These are phyloP conservation scores for Arctia plantaginis DNA, from an alignment of 2,888 invertebrate genomes.

Conservation along the genomic window DNA sequence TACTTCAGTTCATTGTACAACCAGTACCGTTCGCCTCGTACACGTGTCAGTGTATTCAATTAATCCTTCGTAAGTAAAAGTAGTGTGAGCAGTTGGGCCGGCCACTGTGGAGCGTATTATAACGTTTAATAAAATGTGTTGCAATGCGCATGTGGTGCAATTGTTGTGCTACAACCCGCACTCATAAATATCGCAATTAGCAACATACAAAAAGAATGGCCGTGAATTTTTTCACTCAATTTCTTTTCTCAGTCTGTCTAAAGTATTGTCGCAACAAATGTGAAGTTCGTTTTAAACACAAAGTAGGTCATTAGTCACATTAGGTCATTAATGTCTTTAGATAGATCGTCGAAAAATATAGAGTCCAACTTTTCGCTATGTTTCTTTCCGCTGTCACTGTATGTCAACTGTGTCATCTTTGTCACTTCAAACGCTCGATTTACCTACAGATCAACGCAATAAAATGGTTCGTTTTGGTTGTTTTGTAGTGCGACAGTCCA, in stretches of 20 bases:
- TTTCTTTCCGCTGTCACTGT: neutral
- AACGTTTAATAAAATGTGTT: neutral
- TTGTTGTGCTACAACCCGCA: neutral
- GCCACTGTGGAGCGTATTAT: neutral
- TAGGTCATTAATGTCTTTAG: too few species aligned
- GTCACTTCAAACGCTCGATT: too few species aligned
- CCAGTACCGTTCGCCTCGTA: neutral
- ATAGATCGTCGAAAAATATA: too few species aligned
- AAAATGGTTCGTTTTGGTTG: too few species aligned
- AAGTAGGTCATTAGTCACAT: neutral
- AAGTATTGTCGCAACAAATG: neutral
- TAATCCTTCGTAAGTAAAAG: conserved; percentile 1
- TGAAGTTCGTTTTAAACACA: neutral
- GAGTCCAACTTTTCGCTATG: neutral
- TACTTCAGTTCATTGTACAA: neutral
- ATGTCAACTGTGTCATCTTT: neutral
- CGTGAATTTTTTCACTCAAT: neutral
- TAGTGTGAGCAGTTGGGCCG: neutral
- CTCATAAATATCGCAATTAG: neutral
- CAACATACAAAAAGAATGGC: neutral
- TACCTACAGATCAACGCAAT: too few species aligned
- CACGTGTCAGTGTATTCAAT: neutral
- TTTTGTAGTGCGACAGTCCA: too few species aligned
- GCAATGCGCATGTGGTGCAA: neutral
- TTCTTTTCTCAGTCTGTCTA: neutral